Evolutionary conservation across 1,140 invertebrate genomes (phyloP).

Genomic region (Nautilus pompilius): DNA sequence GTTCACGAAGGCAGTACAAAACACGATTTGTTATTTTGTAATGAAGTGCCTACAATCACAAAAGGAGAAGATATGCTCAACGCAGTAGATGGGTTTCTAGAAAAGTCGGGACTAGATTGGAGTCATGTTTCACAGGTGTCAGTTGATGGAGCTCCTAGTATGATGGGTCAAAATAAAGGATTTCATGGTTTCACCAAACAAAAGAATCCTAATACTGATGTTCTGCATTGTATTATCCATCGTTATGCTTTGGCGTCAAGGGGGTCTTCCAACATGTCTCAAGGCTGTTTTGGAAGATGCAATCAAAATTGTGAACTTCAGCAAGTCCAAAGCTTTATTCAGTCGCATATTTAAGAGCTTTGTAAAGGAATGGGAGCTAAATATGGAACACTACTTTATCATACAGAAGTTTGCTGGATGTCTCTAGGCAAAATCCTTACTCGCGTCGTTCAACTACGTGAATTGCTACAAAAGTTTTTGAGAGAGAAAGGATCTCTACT

Average conservation of each 20-base stretch:
- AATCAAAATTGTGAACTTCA: neutral
- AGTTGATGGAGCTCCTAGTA: neutral
- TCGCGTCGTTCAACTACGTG: neutral
- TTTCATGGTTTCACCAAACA: neutral
- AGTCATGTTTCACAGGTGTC: neutral
- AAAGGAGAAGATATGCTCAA: neutral
- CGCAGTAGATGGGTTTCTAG: neutral
- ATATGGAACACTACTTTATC: neutral
- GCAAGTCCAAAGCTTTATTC: too few species aligned
- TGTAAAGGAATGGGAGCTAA: neutral
- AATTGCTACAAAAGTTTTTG: neutral
- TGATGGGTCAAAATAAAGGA: neutral
- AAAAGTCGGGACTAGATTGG: neutral
- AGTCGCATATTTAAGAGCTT: neutral
- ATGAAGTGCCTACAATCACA: neutral
- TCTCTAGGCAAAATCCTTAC: neutral
- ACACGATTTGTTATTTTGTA: neutral
- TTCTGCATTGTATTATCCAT: neutral
- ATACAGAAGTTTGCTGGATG: neutral
- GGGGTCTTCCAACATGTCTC: neutral
- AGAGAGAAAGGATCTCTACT: neutral
- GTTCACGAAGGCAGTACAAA: too few species aligned
- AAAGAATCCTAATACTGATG: neutral
- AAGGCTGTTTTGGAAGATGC: neutral
- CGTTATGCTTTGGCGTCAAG: neutral